Evolutionary conservation across 2,888 invertebrate genomes (phyloP), one percentile per base, ranked within the genome.

Genomic region (Zelleria hepariella): DNA sequence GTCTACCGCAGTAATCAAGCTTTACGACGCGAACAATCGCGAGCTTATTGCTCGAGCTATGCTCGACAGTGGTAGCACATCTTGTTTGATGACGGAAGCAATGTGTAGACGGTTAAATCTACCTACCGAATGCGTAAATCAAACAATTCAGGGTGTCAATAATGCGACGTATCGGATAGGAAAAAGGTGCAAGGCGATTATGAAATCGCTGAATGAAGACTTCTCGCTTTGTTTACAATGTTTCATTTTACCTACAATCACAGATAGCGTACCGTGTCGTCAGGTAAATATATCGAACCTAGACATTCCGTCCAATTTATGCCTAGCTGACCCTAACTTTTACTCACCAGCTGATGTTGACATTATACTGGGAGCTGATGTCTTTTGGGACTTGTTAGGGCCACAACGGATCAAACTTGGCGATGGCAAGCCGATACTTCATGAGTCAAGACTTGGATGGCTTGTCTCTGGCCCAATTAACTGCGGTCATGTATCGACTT

Each of bases 381-480:
- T 58, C 18, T 58, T 58, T 26, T 58, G 51, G 58, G 23, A 52
- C 27, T 5, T 58, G 5, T 26, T 58, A 26, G 27, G 25, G 15
- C 5, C 20, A 20, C 15, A 24, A 8, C 8, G 24, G 49, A 24
- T 20, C 8, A 23, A n/a, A n/a, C 23, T 26, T 15, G 52, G 18
- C 15, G 5, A 51, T 15, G 21, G 15, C 6, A 23, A 18, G 25
- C 49, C 48, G 20, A 15, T 49, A n/a, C 21, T 58, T 5, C 51
- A 32, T 5, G 18, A 58, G 3, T 27, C 52, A 5, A 58, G 8
- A 21, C 21, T 58, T n/a, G 58, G 52, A 20, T 58, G 58, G 51
- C 18, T 58, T 2, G 32, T 58, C 5, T 48, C 49, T 6, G 58
- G 58, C 15, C 5, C 51, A 15, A 51, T 18, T n/a, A 5, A 47